Base-by-base conservation (phyloP, 2,888 invertebrate genomes). In the Homarus gammarus region DNA sequence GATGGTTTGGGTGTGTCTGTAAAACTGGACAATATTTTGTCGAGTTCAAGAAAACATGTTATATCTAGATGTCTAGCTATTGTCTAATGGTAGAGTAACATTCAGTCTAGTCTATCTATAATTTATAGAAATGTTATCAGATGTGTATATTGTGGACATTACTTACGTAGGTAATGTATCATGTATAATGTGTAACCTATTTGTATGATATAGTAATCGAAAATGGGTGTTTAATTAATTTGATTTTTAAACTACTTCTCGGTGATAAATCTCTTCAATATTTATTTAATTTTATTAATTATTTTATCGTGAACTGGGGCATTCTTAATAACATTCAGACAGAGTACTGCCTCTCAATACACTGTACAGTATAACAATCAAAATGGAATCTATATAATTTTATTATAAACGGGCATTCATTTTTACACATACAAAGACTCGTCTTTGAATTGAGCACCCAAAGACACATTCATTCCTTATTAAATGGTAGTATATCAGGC, bases 21-120 rank as follows among this genome's bases (percentile, higher is more conserved):
- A 64, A 64, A 64, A 49, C 12, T 79, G 61, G 64, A 38, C 36
- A 56, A 22, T 27, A 38, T 38, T 22, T 27, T 79, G 61, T 61
- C 31, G 27, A 40, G 36, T 40, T 56, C 33, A n/a, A 49, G 33
- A 40, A 79, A 27, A 79, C 61, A n/a, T 64, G 40, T 38, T 79
- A 38, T 79, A 64, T 79, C 38, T 64, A 38, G 36, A 61, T 79
- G 38, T 79, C 64, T 79, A 61, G 38, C 61, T 79, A 79, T n/a
- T 79, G 64, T 64, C 64, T 78, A 22, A 33, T 64, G 79, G 40
- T 64, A 78, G 79, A 27, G 18, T 77, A 44, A 78, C 36, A 79
- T 61, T n/a, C 38, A 38, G 61, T 61, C 64, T 79, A 79, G 79
- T 79, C 79, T 64, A 27, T 64, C 61, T 27, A 64, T 79, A 40